phyloP scores from a whole-genome alignment of 2,797 vertebrate genomes.

The Botia kubotai region DNA sequence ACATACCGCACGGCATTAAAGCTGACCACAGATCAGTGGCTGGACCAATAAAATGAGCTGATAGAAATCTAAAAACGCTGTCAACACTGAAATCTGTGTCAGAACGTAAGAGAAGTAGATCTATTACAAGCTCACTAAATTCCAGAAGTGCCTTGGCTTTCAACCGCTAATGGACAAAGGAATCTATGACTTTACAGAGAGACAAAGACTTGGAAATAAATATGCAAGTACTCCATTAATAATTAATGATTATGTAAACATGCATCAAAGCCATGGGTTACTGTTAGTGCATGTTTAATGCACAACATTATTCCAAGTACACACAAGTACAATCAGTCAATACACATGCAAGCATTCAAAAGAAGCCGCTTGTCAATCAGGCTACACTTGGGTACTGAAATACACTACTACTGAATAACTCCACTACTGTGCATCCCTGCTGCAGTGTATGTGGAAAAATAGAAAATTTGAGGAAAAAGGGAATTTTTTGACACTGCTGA shows the following conservation, averaged over 20 bases:
- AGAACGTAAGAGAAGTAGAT: neutral
- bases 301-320: neutral
- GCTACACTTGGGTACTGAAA: no score
- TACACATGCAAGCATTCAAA: no score
- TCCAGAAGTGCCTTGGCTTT: neutral
- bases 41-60: neutral
- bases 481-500: neutral
- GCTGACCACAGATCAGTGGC: neutral
- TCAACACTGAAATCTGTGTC: neutral
- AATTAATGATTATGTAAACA: neutral
- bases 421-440: neutral
- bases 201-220: neutral
- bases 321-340: no score
- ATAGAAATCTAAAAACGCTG: neutral
- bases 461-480: neutral
- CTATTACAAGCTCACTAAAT: neutral
- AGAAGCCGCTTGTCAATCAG: no score
- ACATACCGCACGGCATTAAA: neutral
- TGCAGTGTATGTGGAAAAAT: neutral
- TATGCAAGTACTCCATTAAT: neutral
- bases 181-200: neutral
- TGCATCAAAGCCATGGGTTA: neutral
- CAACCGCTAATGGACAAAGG: neutral
- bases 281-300: neutral
- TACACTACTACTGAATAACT: neutral